These are phyloP conservation scores for Agapornis canus DNA, from an alignment of 2,797 vertebrate species.

Conservation along the genomic window DNA sequence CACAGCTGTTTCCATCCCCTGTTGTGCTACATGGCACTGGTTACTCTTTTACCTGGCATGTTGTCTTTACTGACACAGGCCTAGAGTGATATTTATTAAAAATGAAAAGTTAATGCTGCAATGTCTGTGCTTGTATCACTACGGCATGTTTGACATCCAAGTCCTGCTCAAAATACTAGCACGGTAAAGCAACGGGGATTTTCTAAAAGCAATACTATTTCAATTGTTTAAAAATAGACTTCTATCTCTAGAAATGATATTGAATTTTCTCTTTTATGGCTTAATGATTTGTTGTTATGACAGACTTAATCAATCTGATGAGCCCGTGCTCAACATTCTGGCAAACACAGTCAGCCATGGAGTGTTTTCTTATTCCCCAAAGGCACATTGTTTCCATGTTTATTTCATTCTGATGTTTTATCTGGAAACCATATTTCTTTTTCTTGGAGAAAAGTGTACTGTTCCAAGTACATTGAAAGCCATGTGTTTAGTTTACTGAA, in stretches of 20 bases:
- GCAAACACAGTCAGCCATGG: conserved; percentile 29
- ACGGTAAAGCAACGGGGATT: background rate
- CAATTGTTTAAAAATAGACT: conserved; percentile 21
- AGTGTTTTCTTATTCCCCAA: background rate
- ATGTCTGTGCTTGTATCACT: background rate
- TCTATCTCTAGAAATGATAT: conserved; percentile 19
- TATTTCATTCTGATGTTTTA: conserved; percentile 45
- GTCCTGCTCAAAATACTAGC: background rate
- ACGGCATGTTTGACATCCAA: background rate
- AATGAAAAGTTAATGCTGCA: background rate
- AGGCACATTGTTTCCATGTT: conserved; percentile 17
- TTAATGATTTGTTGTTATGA: conserved; percentile 27
- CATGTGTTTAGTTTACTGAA: background rate
- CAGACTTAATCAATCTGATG: conserved; percentile 52
- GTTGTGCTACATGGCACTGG: background rate
- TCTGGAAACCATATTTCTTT: background rate
- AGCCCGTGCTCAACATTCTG: conserved; percentile 31
- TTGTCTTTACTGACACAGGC: background rate
- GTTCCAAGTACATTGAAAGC: background rate
- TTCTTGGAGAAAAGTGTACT: background rate
- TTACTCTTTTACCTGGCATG: background rate
- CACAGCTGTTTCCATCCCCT: background rate
- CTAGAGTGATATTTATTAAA: background rate
- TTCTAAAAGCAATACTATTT: conserved; percentile 14
- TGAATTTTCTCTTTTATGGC: conserved; percentile 27